phyloP scores from a whole-genome alignment of 2,797 vertebrate genomes.

The Circus cinereus region DNA sequence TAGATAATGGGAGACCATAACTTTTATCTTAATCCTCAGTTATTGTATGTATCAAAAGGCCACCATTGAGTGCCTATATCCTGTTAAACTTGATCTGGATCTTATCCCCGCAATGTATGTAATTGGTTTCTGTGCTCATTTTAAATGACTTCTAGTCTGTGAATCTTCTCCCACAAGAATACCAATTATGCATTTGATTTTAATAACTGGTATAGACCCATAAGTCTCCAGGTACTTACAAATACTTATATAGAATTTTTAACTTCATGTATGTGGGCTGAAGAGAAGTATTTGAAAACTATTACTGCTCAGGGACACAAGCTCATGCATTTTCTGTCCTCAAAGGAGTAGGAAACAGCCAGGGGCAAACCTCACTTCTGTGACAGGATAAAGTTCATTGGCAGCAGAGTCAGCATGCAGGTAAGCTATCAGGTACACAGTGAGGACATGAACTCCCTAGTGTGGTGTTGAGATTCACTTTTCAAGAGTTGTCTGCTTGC shows the following conservation, averaged over 20 bases:
- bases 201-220: background rate
- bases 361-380: background rate
- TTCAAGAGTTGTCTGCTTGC: background rate
- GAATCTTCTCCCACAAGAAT: slow-evolving; percentile 20
- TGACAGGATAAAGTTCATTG: background rate
- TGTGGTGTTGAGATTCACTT: background rate
- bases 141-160: slow-evolving; percentile 44
- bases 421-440: background rate
- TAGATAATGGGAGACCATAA: slow-evolving; percentile 37
- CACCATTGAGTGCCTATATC: background rate
- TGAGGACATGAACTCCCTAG: background rate
- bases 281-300: slow-evolving; percentile 15
- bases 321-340: background rate
- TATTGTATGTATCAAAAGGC: slow-evolving; percentile 35
- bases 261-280: background rate
- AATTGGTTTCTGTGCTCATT: slow-evolving; percentile 48
- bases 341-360: background rate
- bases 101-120: slow-evolving; percentile 31
- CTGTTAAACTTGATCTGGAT: slow-evolving; percentile 40
- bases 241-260: slow-evolving; percentile 1
- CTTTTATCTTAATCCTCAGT: slow-evolving; percentile 56
- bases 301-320: background rate
- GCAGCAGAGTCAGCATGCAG: background rate
- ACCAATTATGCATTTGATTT: slow-evolving; percentile 53
- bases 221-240: slow-evolving; percentile 31